Conservation (phyloP, 2,888 invertebrate genomes). For the Spatulosminthurus flaviceps region DNA sequence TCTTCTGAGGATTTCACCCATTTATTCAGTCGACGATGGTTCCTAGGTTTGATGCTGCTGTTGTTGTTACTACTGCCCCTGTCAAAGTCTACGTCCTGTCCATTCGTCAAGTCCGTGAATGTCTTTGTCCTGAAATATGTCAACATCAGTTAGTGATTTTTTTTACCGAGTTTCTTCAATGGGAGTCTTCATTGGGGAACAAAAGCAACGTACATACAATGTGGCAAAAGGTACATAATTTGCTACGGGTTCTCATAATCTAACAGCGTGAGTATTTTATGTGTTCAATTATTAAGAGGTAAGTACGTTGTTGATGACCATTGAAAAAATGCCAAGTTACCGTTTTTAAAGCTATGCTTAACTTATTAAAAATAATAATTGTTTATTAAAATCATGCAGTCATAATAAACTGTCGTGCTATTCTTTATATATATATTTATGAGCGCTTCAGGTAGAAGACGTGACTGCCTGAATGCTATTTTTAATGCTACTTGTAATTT, state of each 20-base stretch:
- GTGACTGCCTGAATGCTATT: too few relatives aligned
- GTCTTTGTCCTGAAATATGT: slow-evolving; percentile 62
- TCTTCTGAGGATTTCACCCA: slow-evolving; percentile 53
- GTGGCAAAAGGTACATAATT: too few relatives aligned
- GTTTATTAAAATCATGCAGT: not conserved
- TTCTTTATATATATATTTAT: too few relatives aligned
- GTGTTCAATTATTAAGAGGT: not conserved
- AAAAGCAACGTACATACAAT: not conserved
- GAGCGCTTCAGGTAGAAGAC: too few relatives aligned
- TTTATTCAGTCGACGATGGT: slow-evolving; percentile 53
- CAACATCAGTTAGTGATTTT: slow-evolving; percentile 34
- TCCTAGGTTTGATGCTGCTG: slow-evolving; percentile 41
- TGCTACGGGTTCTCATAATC: too few relatives aligned
- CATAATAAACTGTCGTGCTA: not conserved
- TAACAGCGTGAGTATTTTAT: too few relatives aligned
- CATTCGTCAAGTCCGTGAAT: slow-evolving; percentile 57
- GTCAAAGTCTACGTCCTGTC: slow-evolving; percentile 57
- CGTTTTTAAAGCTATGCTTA: not conserved
- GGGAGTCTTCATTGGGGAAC: not conserved
- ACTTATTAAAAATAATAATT: not conserved
- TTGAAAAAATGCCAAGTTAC: not conserved
- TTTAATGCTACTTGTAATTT: too few relatives aligned
- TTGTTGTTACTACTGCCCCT: slow-evolving; percentile 41
- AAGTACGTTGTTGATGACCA: not conserved
- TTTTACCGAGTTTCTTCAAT: not conserved